Conservation (phyloP, 2,797 vertebrate genomes). For the Sylvilagus floridanus region DNA sequence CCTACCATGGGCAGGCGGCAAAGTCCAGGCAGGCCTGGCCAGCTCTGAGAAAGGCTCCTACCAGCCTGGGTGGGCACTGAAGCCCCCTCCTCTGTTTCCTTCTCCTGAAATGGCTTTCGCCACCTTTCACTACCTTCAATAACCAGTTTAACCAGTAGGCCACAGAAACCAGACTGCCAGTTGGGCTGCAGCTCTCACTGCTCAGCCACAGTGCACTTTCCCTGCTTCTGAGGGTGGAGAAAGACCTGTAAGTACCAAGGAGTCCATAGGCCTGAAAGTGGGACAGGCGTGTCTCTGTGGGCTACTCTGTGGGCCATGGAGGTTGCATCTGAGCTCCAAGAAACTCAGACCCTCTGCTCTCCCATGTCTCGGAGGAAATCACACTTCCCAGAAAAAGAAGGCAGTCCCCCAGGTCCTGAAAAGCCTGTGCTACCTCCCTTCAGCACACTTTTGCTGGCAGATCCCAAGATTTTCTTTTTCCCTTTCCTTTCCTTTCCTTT, state of each 20-base stretch:
- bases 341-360: not conserved
- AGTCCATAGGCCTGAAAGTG: not conserved
- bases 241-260: not conserved
- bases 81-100: not conserved
- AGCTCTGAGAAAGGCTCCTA: not conserved
- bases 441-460: not conserved
- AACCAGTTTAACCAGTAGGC: not conserved
- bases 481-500: too few relatives aligned
- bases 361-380: constrained; percentile 20
- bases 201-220: not conserved
- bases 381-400: constrained; percentile 52
- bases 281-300: not conserved
- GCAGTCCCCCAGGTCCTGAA: constrained; percentile 37
- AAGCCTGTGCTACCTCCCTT: not conserved
- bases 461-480: not conserved
- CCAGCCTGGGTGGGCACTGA: not conserved
- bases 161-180: not conserved
- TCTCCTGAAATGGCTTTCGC: not conserved
- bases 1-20: not conserved
- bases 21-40: not conserved
- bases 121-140: not conserved
- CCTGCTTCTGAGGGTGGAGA: not conserved
- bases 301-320: not conserved
- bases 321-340: not conserved
- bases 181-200: too few relatives aligned